These are phyloP conservation scores for Antedon mediterranea DNA, from an alignment of 53 echinoderm and acorn worm genomes.

Conservation along the genomic window DNA sequence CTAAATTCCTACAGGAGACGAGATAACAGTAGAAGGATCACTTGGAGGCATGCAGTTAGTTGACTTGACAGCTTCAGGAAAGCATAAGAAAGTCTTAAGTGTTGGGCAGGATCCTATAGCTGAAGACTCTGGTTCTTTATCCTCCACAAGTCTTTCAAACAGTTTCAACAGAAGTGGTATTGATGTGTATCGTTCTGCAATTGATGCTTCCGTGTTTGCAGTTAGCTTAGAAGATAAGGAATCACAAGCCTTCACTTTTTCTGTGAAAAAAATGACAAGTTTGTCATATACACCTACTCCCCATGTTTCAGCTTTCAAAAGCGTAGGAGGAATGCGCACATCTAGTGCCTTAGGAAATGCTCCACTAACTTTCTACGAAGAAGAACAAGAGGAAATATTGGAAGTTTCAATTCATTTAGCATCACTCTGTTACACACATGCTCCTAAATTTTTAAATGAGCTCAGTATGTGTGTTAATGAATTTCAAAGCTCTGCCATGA, in stretches of 20 bases:
- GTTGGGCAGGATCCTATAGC: conserved; percentile 53
- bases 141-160: neutral
- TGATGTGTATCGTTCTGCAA: conserved; percentile 54
- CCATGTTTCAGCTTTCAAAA: neutral
- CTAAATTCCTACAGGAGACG: conserved; percentile 25
- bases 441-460: conserved; percentile 70
- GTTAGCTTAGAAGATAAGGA: conserved; percentile 22
- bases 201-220: conserved; percentile 30
- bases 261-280: conserved; percentile 8
- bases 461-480: conserved; percentile 66
- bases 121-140: neutral
- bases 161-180: conserved; percentile 4
- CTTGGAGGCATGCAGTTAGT: conserved; percentile 85
- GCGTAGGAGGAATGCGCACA: neutral
- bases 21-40: conserved; percentile 55
- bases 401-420: conserved; percentile 55
- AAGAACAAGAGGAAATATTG: neutral
- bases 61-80: conserved; percentile 83
- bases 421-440: conserved; percentile 81
- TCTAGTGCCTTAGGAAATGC: neutral
- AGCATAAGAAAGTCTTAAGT: conserved; percentile 79
- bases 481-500: conserved; percentile 68
- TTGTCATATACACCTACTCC: neutral
- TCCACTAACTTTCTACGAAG: neutral
- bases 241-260: conserved; percentile 23